phyloP scores from a whole-genome alignment of 1,140 invertebrate species.

The Liolophura sinensis region DNA sequence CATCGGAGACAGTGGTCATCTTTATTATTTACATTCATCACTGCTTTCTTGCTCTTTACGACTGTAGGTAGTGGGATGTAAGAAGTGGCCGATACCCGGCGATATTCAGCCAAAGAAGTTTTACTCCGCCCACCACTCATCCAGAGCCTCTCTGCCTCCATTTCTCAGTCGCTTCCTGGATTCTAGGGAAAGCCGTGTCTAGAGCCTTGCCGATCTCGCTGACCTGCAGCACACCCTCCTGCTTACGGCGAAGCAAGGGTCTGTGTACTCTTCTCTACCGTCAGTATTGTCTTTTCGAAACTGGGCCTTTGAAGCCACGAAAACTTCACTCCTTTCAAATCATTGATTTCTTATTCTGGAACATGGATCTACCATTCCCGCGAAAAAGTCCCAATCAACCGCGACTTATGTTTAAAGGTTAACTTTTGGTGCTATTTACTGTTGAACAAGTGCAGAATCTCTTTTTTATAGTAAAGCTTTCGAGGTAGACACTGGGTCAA shows the following conservation, averaged over 20 bases:
- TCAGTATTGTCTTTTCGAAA: slow-evolving; percentile 10
- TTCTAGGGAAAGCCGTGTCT: not conserved
- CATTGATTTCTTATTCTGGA: slow-evolving; percentile 9
- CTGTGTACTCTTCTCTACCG: not conserved
- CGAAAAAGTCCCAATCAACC: not conserved
- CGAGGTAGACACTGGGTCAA: no score
- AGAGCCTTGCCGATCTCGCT: slow-evolving; percentile 10
- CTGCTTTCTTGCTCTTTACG: slow-evolving; percentile 13
- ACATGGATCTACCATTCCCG: not conserved
- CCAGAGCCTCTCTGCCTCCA: slow-evolving; percentile 14
- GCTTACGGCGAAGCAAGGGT: slow-evolving; percentile 11
- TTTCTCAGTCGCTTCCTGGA: slow-evolving; percentile 9
- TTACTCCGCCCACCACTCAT: slow-evolving; percentile 1
- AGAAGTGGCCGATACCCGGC: slow-evolving; percentile 13
- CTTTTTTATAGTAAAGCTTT: no score
- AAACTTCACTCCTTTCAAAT: slow-evolving; percentile 15
- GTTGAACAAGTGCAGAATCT: no score
- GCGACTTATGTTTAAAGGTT: no score
- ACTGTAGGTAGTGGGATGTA: slow-evolving; percentile 6
- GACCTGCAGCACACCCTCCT: slow-evolving; percentile 6
- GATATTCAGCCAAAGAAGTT: slow-evolving; percentile 13
- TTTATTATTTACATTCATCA: slow-evolving; percentile 18
- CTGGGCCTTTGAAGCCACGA: slow-evolving; percentile 9
- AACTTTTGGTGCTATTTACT: no score
- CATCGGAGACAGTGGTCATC: slow-evolving; percentile 16